Conservation (phyloP, 2,113 vertebrate species). For the Limanda limanda region DNA sequence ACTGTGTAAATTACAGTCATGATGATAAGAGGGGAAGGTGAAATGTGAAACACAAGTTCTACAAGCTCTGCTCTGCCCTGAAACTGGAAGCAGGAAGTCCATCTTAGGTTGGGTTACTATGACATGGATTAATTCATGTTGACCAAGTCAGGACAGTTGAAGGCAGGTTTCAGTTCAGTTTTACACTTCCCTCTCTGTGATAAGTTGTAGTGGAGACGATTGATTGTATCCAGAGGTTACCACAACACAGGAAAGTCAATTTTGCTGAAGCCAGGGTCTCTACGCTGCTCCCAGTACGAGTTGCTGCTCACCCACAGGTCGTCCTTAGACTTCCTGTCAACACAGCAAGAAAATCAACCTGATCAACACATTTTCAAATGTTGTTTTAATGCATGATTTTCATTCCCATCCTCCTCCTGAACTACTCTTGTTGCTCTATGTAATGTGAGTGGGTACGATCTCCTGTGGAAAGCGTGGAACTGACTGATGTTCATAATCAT, state of each 20-base stretch:
- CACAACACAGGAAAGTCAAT: conserved; percentile 91
- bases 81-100: conserved; percentile 52
- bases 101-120: conserved; percentile 28
- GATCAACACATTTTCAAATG: background rate
- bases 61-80: conserved; percentile 15
- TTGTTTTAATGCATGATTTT: too few species aligned
- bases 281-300: conserved; percentile 91
- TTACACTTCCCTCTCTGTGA: conserved; percentile 20
- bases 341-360: conserved; percentile 24
- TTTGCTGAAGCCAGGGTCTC: conserved; percentile 90
- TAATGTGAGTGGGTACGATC: too few species aligned
- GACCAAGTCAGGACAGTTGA: conserved; percentile 22
- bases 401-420: too few species aligned
- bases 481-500: too few species aligned
- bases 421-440: too few species aligned
- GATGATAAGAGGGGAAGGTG: conserved; percentile 8
- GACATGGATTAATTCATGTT: conserved; percentile 37
- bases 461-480: too few species aligned
- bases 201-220: background rate
- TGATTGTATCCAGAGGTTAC: conserved; percentile 78
- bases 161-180: conserved; percentile 42
- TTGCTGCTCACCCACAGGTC: conserved; percentile 94
- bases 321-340: conserved; percentile 87
- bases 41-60: background rate
- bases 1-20: conserved; percentile 23